Conservation (phyloP, 1,140 invertebrate genomes). For the Drosophila nigrodunni region DNA sequence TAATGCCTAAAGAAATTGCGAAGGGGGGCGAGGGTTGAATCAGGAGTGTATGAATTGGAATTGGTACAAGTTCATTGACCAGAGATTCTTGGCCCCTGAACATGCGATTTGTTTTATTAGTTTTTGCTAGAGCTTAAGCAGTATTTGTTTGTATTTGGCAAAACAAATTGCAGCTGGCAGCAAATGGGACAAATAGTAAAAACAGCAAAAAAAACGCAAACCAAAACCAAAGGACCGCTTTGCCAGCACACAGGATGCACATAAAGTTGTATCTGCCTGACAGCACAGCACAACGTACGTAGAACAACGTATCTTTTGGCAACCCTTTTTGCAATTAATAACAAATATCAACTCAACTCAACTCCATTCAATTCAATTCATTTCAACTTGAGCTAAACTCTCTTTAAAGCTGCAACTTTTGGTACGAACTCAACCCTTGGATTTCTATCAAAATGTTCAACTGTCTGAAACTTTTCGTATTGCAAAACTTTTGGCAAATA, state of each 20-base stretch:
- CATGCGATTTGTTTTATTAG: slow-evolving; percentile 82
- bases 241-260: slow-evolving; percentile 35
- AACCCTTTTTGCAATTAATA: slow-evolving; percentile 76
- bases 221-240: background rate
- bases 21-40: slow-evolving; percentile 27
- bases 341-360: slow-evolving; percentile 52
- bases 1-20: slow-evolving; percentile 32
- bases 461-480: slow-evolving; percentile 61
- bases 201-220: background rate
- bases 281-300: background rate
- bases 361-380: slow-evolving; percentile 28
- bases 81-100: slow-evolving; percentile 63
- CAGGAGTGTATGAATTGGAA: background rate
- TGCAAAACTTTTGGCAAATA: slow-evolving; percentile 72
- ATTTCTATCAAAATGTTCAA: slow-evolving; percentile 15
- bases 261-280: slow-evolving; percentile 37
- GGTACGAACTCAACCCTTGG: background rate
- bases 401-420: slow-evolving; percentile 25
- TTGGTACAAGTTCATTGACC: slow-evolving; percentile 66
- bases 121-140: slow-evolving; percentile 45
- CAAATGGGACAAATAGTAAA: slow-evolving; percentile 58
- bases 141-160: slow-evolving; percentile 46
- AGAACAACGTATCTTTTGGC: slow-evolving; percentile 49
- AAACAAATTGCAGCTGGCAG: slow-evolving; percentile 63
- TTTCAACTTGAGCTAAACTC: slow-evolving; percentile 20